Evolutionary conservation across 2,888 invertebrate genomes (phyloP).

Genomic region (Trissoscelio sp.): DNA sequence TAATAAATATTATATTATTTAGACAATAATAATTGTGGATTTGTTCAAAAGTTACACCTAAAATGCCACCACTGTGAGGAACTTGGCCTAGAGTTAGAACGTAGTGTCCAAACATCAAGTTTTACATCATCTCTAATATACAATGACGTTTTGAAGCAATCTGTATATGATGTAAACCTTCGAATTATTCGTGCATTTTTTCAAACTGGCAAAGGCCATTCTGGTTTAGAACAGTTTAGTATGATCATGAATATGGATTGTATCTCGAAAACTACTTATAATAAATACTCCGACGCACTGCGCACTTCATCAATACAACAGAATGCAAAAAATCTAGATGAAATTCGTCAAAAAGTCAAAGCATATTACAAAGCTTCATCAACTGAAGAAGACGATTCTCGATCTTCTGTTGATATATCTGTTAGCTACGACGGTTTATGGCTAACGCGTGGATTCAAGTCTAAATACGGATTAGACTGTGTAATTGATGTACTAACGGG

Average conservation of each 20-base stretch:
- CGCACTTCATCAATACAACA: not conserved
- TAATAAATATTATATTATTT: too few relatives aligned
- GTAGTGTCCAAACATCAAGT: not conserved
- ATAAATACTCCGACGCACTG: not conserved
- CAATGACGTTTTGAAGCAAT: not conserved
- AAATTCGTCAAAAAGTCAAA: constrained; percentile 22
- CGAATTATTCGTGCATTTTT: constrained; percentile 38
- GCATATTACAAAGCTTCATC: constrained; percentile 19
- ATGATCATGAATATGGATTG: constrained; percentile 41
- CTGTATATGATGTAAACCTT: constrained; percentile 19
- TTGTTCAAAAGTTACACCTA: constrained; percentile 3
- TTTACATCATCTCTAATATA: not conserved
- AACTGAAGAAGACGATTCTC: not conserved
- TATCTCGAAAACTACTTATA: constrained; percentile 3
- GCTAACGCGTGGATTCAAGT: constrained; percentile 25
- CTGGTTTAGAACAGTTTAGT: constrained; percentile 29
- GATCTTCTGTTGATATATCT: constrained; percentile 1
- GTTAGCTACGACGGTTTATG: constrained; percentile 37
- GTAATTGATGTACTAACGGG: constrained; percentile 19
- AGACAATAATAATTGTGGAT: constrained; percentile 16
- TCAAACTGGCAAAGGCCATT: constrained; percentile 32
- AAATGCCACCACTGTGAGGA: not conserved
- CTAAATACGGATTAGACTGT: constrained; percentile 33
- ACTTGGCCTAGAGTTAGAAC: not conserved
- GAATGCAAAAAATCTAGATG: constrained; percentile 8